These are phyloP conservation scores for Sebastiscus tertius DNA, from an alignment of 2,797 vertebrate genomes.

Conservation along the genomic window DNA sequence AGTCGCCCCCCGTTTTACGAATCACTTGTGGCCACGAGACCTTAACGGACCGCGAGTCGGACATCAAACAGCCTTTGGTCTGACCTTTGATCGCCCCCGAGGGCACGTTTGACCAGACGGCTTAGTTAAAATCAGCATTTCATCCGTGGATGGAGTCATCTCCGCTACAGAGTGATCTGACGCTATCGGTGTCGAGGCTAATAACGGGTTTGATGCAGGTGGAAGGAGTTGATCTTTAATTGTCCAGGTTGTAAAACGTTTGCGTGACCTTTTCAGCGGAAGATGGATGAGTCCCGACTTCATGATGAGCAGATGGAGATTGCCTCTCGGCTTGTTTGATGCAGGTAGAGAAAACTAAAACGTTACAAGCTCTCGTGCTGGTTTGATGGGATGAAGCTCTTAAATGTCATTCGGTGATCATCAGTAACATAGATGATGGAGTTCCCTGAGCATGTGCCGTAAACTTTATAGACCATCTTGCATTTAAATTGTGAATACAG, in stretches of 20 bases:
- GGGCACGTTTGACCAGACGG: constrained; percentile 51
- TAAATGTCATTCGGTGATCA: constrained; percentile 3
- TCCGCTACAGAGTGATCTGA: not conserved
- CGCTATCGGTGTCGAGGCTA: not conserved
- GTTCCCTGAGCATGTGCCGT: not conserved
- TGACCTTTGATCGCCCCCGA: constrained; percentile 72
- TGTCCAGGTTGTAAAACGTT: constrained; percentile 29
- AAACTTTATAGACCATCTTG: constrained; percentile 9
- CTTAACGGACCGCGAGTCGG: constrained; percentile 46
- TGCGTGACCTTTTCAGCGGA: constrained; percentile 36
- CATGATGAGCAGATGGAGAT: constrained; percentile 1
- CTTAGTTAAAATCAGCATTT: constrained; percentile 50
- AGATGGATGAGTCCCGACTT: constrained; percentile 8
- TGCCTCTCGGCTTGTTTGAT: constrained; percentile 11
- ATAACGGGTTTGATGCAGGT: constrained; percentile 50
- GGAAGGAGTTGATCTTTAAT: constrained; percentile 11
- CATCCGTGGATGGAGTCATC: constrained; percentile 20
- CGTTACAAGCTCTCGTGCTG: not conserved
- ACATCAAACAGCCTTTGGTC: constrained; percentile 63
- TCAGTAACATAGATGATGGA: constrained; percentile 6
- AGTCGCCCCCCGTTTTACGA: constrained; percentile 29
- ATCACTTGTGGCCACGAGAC: constrained; percentile 65
- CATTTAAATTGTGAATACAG: not conserved
- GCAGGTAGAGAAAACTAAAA: constrained; percentile 10
- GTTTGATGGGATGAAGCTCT: not conserved